phyloP scores from a whole-genome alignment of 2,888 invertebrate species.

The Lithophane socia region DNA sequence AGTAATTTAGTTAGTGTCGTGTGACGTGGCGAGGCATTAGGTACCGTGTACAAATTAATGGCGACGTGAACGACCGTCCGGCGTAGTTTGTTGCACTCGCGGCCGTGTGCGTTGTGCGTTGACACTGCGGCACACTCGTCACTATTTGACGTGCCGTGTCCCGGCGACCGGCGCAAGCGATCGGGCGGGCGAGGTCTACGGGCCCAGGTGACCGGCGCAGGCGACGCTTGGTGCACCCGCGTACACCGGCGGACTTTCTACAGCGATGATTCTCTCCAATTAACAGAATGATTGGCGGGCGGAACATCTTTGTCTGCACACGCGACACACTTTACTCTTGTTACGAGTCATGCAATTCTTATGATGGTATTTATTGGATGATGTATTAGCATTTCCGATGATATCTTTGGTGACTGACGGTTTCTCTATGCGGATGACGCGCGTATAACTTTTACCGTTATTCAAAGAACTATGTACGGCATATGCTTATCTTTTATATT shows the following conservation, averaged over 20 bases:
- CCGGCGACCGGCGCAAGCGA: slow-evolving; percentile 26
- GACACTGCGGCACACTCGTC: slow-evolving; percentile 79
- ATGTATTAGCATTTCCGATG: slow-evolving; percentile 60
- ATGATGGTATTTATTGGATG: slow-evolving; percentile 50
- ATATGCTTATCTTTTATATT: neutral
- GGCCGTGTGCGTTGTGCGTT: slow-evolving; percentile 83
- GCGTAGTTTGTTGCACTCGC: slow-evolving; percentile 84
- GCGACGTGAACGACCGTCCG: slow-evolving; percentile 80
- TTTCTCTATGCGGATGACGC: slow-evolving; percentile 14
- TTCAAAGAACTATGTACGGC: neutral
- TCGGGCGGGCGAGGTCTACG: neutral
- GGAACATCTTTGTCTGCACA: slow-evolving; percentile 82
- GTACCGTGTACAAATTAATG: slow-evolving; percentile 77
- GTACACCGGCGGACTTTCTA: slow-evolving; percentile 82
- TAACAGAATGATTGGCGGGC: slow-evolving; percentile 88
- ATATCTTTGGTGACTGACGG: slow-evolving; percentile 15
- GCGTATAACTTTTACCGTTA: slow-evolving; percentile 5
- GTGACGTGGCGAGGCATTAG: slow-evolving; percentile 70
- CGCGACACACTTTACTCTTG: slow-evolving; percentile 87
- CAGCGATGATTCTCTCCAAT: slow-evolving; percentile 89
- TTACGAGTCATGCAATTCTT: slow-evolving; percentile 75
- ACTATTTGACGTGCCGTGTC: slow-evolving; percentile 61
- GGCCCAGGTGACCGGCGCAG: slow-evolving; percentile 17
- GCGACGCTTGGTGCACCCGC: slow-evolving; percentile 32
- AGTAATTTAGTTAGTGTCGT: slow-evolving; percentile 48